These are phyloP conservation scores for Chrysolina americana DNA, from an alignment of 2,888 invertebrate species.

Conservation along the genomic window DNA sequence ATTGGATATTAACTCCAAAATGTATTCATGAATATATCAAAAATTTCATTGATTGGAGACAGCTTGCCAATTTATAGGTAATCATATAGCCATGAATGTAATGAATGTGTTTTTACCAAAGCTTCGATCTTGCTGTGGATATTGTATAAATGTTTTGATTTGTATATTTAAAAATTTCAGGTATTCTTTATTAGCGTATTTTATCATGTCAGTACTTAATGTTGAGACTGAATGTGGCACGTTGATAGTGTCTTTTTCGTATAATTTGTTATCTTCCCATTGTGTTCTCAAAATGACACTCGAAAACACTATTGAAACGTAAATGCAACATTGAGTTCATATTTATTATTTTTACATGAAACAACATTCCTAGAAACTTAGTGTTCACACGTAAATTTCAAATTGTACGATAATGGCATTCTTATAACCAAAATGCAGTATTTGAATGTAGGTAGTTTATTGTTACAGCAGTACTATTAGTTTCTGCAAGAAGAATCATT, in stretches of 20 bases:
- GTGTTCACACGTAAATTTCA: neutral
- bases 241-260: conserved; percentile 11
- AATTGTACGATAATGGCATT: conserved; percentile 29
- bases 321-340: neutral
- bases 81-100: conserved; percentile 52
- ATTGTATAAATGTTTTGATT: conserved; percentile 53
- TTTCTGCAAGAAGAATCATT: conserved; percentile 40
- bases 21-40: neutral
- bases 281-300: neutral
- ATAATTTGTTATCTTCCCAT: neutral
- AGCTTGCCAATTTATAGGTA: conserved; percentile 30
- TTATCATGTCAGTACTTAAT: conserved; percentile 51
- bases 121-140: conserved; percentile 36
- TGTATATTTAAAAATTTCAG: conserved; percentile 49
- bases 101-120: conserved; percentile 47
- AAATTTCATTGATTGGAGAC: neutral
- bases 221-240: conserved; percentile 42
- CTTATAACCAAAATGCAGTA: conserved; percentile 36
- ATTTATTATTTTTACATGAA: neutral
- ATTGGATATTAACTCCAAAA: neutral
- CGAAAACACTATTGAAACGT: neutral
- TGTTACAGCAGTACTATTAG: conserved; percentile 45
- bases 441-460: conserved; percentile 39
- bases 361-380: neutral
- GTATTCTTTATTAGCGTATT: conserved; percentile 39